These are phyloP conservation scores for Xyrauchen texanus DNA, from an alignment of 2,113 vertebrate species.

Conservation along the genomic window DNA sequence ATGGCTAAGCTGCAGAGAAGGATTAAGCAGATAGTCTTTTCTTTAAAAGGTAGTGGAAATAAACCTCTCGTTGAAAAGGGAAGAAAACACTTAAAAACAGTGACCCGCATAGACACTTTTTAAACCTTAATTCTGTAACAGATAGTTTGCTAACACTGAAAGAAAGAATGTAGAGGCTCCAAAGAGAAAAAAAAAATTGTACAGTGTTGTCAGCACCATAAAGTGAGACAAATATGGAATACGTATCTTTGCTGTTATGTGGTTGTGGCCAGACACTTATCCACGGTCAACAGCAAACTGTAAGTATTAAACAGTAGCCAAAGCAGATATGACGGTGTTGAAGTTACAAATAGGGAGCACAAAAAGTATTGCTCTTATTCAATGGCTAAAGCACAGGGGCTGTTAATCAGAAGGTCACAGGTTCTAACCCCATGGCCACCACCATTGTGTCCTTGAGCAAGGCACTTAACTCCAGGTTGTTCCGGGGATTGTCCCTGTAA, in stretches of 20 bases:
- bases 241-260: neutral
- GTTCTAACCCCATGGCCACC: too few relatives aligned
- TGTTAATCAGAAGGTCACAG: too few relatives aligned
- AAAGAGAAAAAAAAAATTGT: neutral
- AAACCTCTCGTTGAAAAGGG: conserved; percentile 40
- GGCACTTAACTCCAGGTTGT: too few relatives aligned
- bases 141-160: conserved; percentile 16
- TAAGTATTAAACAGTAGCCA: too few relatives aligned
- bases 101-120: neutral
- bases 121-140: neutral
- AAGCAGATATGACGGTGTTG: too few relatives aligned
- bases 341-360: too few relatives aligned
- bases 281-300: too few relatives aligned
- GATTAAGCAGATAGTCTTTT: conserved; percentile 71
- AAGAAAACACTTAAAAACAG: conserved; percentile 17
- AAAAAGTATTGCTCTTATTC: too few relatives aligned
- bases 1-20: conserved; percentile 69
- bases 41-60: conserved; percentile 66
- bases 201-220: neutral
- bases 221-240: neutral
- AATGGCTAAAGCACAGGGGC: too few relatives aligned
- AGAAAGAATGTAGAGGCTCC: neutral
- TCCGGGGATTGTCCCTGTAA: too few relatives aligned
- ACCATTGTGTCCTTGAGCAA: too few relatives aligned
- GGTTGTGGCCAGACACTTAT: too few relatives aligned